These are phyloP conservation scores for Alectoris magna DNA, from an alignment of 2,797 vertebrate species.

Conservation along the genomic window DNA sequence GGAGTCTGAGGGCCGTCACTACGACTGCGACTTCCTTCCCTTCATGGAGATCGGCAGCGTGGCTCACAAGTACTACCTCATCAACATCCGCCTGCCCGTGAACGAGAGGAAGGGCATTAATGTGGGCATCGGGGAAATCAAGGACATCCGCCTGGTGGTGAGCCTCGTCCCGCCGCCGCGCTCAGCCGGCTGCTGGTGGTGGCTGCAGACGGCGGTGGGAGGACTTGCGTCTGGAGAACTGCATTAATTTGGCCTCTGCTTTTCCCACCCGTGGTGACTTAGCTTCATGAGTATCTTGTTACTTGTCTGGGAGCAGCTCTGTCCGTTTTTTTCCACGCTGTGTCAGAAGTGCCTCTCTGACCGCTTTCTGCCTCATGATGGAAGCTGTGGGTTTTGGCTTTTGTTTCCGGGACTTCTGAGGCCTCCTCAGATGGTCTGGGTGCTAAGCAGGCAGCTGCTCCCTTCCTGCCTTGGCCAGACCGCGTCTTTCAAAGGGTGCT, in stretches of 20 bases:
- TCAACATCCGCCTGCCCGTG: constrained; percentile 95
- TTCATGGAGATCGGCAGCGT: constrained; percentile 97
- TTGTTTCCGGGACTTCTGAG: neutral
- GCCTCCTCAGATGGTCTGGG: neutral
- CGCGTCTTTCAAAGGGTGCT: accelerated
- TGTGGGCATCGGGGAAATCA: constrained; percentile 94
- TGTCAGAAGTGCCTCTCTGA: neutral
- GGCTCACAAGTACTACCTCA: constrained; percentile 96
- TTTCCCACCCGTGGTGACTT: neutral
- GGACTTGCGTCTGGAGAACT: neutral
- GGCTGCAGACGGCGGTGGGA: neutral
- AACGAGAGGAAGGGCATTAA: constrained; percentile 92
- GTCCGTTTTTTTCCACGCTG: neutral
- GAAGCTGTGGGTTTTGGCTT: neutral
- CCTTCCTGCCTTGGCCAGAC: neutral
- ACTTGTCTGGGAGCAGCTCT: neutral
- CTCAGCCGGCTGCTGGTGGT: neutral
- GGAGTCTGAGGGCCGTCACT: constrained; percentile 92
- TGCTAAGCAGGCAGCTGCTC: neutral
- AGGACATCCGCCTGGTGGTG: constrained; percentile 92
- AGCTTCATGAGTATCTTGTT: neutral
- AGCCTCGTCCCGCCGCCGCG: constrained; percentile 20
- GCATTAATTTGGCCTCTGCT: neutral
- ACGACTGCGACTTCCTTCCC: constrained; percentile 92
- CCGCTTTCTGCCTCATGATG: accelerated